phyloP scores from a whole-genome alignment of 2,888 invertebrate species.

The Empis livida region DNA sequence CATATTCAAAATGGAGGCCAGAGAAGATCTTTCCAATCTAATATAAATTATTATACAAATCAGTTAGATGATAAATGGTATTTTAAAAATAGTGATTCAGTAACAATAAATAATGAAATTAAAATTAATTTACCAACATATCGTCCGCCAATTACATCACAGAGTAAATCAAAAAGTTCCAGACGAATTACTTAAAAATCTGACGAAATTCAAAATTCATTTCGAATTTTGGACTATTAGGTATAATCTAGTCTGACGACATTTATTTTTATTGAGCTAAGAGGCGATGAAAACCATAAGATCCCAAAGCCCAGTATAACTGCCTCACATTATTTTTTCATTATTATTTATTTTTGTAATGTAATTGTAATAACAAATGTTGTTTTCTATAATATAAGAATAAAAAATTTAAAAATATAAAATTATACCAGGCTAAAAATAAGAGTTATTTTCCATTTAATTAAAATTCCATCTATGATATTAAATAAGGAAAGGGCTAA shows the following conservation, averaged over 20 bases:
- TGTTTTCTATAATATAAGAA: too few relatives aligned
- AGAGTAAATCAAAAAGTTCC: too few relatives aligned
- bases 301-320: background rate
- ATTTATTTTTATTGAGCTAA: background rate
- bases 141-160: slow-evolving; percentile 29
- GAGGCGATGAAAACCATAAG: background rate
- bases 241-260: slow-evolving; percentile 4
- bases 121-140: slow-evolving; percentile 46
- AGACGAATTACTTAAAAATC: too few relatives aligned
- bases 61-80: background rate
- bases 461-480: too few relatives aligned
- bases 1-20: background rate
- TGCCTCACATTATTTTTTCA: background rate
- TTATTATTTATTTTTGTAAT: slow-evolving; percentile 1
- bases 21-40: background rate
- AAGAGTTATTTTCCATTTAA: too few relatives aligned
- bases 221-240: too few relatives aligned
- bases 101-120: background rate
- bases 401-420: too few relatives aligned
- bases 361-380: background rate
- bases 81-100: background rate
- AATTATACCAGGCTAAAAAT: too few relatives aligned
- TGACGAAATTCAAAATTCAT: too few relatives aligned
- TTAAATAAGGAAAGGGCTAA: too few relatives aligned
- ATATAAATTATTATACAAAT: background rate